Evolutionary conservation across 2,113 vertebrate species (phyloP).

Genomic region (Notiomystis cincta): DNA sequence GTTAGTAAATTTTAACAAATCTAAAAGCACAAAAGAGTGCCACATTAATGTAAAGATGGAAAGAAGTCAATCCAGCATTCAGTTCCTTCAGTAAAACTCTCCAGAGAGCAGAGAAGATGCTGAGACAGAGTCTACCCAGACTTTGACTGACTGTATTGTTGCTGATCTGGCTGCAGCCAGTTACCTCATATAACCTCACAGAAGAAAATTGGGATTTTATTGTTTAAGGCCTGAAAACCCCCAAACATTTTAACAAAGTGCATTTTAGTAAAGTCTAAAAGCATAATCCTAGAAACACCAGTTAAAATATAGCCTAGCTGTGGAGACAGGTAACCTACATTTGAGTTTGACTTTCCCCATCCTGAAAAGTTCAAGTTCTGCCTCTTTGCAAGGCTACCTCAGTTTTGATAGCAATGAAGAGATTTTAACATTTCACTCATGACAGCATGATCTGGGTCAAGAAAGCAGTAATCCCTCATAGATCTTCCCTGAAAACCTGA

Average conservation of each 20-base stretch:
- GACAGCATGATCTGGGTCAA: background rate
- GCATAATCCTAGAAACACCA: background rate
- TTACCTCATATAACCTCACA: background rate
- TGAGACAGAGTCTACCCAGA: background rate
- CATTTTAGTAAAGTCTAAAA: background rate
- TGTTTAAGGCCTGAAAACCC: background rate
- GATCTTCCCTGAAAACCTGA: background rate
- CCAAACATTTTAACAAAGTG: background rate
- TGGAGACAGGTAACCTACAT: background rate
- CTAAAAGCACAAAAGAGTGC: background rate
- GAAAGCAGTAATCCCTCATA: background rate
- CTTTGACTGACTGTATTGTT: background rate
- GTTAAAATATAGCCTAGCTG: background rate
- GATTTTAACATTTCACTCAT: background rate
- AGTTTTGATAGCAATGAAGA: background rate
- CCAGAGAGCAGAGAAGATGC: background rate
- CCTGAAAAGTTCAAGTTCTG: background rate
- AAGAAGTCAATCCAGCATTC: background rate
- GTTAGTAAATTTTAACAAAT: background rate
- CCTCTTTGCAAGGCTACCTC: background rate
- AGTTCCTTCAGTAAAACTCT: background rate
- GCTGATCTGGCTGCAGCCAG: background rate
- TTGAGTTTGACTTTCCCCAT: background rate
- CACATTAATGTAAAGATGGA: background rate
- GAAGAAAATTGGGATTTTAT: background rate